Percentiles rank a stretch among this genome's conserved stretches.
These are phyloP conservation scores for Agrypnia vestita DNA, from an alignment of 1,140 invertebrate genomes.

Conservation along the genomic window DNA sequence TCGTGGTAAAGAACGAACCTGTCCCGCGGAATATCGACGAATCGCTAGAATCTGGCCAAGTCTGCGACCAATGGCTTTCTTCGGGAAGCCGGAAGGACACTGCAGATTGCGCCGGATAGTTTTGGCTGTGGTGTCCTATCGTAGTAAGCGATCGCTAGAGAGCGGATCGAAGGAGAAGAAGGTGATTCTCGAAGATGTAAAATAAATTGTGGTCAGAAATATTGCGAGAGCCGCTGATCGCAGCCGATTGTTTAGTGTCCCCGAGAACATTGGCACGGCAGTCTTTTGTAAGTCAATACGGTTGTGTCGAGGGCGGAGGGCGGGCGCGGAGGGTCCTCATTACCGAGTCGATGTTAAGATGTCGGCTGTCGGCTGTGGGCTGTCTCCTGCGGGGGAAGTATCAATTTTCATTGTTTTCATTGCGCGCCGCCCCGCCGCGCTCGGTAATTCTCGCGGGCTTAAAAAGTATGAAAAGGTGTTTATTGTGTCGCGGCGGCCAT, in stretches of 20 bases:
- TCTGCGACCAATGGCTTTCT: no score
- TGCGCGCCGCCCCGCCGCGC: slow-evolving; percentile 43
- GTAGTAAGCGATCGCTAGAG: no score
- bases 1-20: no score
- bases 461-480: slow-evolving; percentile 60
- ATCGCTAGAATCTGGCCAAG: no score
- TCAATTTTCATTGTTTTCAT: slow-evolving; percentile 62
- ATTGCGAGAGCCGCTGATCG: not conserved
- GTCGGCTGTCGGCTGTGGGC: slow-evolving; percentile 46
- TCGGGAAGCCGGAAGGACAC: no score
- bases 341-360: slow-evolving; percentile 51
- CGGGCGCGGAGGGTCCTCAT: slow-evolving; percentile 45
- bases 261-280: slow-evolving; percentile 51
- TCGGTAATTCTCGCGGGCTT: slow-evolving; percentile 59
- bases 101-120: no score
- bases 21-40: no score
- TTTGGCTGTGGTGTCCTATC: no score
- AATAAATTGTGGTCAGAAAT: no score
- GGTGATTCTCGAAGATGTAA: no score
- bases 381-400: slow-evolving; percentile 52
- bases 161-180: no score
- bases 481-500: slow-evolving; percentile 59
- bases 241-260: slow-evolving; percentile 3
- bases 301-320: slow-evolving; percentile 22
- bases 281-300: slow-evolving; percentile 60